phyloP scores from a whole-genome alignment of 2,888 invertebrate species.

The Heterodera filipjevi region DNA sequence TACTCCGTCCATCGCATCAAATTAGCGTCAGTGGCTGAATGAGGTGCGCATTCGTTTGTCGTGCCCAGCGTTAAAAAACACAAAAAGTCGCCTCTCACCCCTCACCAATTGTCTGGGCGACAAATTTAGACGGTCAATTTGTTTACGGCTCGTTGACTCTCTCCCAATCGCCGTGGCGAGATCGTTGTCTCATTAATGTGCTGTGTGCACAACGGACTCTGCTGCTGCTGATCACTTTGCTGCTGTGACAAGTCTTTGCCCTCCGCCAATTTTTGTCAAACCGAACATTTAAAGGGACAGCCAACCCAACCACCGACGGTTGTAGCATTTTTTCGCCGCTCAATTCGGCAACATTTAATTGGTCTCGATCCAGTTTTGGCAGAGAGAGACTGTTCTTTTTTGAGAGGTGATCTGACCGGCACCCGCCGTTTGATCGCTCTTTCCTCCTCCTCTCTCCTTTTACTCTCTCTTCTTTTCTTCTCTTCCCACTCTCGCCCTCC shows the following conservation, averaged over 20 bases:
- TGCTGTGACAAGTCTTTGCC: neutral
- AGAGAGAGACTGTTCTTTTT: too few relatives aligned
- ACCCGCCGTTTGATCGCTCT: neutral
- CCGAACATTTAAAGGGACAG: neutral
- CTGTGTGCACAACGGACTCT: conserved; percentile 7
- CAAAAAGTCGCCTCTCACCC: conserved; percentile 14
- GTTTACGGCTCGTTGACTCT: conserved; percentile 24
- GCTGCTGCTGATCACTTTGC: neutral
- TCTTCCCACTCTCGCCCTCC: neutral
- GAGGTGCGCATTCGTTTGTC: conserved; percentile 19
- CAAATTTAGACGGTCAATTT: conserved; percentile 17
- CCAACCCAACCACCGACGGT: too few relatives aligned
- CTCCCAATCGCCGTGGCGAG: conserved; percentile 11
- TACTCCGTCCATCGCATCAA: conserved; percentile 25
- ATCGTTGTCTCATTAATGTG: conserved; percentile 4
- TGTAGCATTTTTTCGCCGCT: conserved; percentile 10
- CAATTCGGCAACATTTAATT: neutral
- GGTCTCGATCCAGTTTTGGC: neutral
- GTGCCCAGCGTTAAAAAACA: conserved; percentile 25
- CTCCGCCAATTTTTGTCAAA: conserved; percentile 7
- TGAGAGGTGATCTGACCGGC: neutral
- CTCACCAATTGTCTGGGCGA: conserved; percentile 19
- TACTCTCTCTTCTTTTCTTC: neutral
- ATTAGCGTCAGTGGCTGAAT: conserved; percentile 26
- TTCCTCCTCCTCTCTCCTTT: neutral